These are phyloP conservation scores for Scopus umbretta DNA, from an alignment of 2,113 vertebrate genomes.

Conservation along the genomic window DNA sequence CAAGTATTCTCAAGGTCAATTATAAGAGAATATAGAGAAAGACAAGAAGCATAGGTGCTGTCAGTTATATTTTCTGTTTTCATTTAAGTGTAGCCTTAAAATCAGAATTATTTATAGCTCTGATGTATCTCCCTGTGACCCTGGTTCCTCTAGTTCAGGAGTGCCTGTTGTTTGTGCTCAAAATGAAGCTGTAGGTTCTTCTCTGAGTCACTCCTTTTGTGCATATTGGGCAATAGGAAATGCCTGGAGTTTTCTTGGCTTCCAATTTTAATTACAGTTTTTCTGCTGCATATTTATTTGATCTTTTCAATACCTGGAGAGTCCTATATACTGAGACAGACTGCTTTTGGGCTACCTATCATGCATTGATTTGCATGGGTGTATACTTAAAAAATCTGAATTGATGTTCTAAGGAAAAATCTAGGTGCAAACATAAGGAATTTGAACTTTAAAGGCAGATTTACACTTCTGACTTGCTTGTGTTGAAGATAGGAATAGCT, in stretches of 20 bases:
- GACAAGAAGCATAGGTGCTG: constrained; percentile 41
- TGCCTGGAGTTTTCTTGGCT: background rate
- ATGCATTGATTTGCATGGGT: background rate
- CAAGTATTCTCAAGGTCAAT: constrained; percentile 53
- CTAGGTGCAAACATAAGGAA: background rate
- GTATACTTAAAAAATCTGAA: background rate
- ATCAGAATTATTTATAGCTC: constrained; percentile 23
- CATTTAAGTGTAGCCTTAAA: constrained; percentile 32
- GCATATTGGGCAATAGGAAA: background rate
- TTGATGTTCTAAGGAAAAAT: background rate
- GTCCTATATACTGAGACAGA: background rate
- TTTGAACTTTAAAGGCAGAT: background rate
- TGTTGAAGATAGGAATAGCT: background rate
- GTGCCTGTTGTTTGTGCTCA: background rate
- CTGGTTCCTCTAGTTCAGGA: background rate
- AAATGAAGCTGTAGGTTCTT: background rate
- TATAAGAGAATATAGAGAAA: constrained; percentile 33
- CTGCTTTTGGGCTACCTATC: background rate
- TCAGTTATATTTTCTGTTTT: constrained; percentile 44
- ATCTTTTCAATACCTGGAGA: background rate
- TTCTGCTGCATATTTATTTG: background rate
- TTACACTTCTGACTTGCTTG: background rate
- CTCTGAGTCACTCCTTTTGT: background rate
- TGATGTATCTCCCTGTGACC: background rate
- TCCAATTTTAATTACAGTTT: background rate